phyloP scores from a whole-genome alignment of 2,113 vertebrate species.

The Thalassoma bifasciatum region DNA sequence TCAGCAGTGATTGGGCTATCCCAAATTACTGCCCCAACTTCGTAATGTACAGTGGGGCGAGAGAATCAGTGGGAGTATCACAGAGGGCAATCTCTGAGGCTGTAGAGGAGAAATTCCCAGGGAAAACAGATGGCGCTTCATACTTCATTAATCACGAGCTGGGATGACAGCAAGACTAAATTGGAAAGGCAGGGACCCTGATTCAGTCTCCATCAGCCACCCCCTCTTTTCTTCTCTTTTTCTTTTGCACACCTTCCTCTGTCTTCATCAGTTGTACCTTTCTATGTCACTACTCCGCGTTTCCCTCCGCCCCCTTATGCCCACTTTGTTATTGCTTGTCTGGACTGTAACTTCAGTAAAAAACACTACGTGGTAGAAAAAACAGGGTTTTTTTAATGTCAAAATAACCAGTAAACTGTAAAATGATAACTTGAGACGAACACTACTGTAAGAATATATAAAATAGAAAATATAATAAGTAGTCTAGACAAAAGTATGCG shows the following conservation, averaged over 20 bases:
- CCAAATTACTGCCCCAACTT: constrained; percentile 20
- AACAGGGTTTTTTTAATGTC: background rate
- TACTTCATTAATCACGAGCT: constrained; percentile 69
- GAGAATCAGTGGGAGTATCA: constrained; percentile 17
- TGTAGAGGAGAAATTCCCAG: constrained; percentile 50
- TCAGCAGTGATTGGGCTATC: constrained; percentile 7
- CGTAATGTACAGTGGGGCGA: background rate
- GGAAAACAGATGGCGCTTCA: constrained; percentile 63
- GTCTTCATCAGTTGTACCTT: constrained; percentile 47
- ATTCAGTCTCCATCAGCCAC: constrained; percentile 45
- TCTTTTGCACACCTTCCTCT: constrained; percentile 27
- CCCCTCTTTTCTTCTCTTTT: background rate
- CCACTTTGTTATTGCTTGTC: constrained; percentile 16
- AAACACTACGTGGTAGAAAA: background rate
- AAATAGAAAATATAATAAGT: no score
- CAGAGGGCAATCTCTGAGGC: constrained; percentile 27
- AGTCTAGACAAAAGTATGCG: no score
- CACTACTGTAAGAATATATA: no score
- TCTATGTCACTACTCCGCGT: background rate
- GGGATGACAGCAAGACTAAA: constrained; percentile 64
- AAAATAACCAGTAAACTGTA: no score
- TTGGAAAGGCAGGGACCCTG: constrained; percentile 48
- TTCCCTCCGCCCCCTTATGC: background rate
- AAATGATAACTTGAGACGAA: no score
- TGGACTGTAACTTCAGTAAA: background rate